Percentiles rank a stretch among this genome's conserved stretches.
Evolutionary conservation across 2,888 invertebrate genomes (phyloP).

Genomic region (Piscicola geometra): DNA sequence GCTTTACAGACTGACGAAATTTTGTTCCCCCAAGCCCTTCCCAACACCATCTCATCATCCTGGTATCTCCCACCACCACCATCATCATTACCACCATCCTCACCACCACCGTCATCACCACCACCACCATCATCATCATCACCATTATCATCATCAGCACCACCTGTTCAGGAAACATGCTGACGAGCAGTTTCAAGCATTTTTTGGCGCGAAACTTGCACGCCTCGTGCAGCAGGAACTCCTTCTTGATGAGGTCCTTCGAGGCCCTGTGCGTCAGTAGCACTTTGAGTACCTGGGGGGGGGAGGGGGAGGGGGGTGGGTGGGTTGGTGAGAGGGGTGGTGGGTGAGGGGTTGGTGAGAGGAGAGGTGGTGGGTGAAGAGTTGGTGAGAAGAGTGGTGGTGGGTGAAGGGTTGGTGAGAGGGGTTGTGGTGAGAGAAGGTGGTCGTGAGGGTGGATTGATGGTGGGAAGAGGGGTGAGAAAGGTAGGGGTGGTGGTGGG

Average conservation of each 20-base stretch:
- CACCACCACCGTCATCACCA: neutral
- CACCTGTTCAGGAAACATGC: constrained; percentile 42
- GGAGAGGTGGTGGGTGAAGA: too few species aligned
- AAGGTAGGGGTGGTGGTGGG: too few species aligned
- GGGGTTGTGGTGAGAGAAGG: too few species aligned
- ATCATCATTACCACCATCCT: neutral
- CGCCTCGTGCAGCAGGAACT: constrained; percentile 52
- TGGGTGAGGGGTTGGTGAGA: constrained; percentile 45
- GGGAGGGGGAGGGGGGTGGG: neutral
- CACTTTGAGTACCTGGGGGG: constrained; percentile 31
- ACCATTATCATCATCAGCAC: neutral
- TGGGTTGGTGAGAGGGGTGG: neutral
- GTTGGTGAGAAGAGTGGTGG: too few species aligned
- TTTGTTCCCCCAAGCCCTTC: neutral
- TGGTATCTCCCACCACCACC: neutral
- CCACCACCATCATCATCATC: neutral
- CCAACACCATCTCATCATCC: neutral
- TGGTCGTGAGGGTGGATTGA: constrained; percentile 41
- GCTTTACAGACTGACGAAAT: too few species aligned
- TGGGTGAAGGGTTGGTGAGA: too few species aligned
- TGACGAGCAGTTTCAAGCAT: constrained; percentile 50
- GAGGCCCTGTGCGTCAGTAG: constrained; percentile 57
- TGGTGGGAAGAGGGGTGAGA: too few species aligned
- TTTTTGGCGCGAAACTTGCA: constrained; percentile 62
- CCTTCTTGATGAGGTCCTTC: constrained; percentile 37